phyloP scores from a whole-genome alignment of 2,888 invertebrate genomes.

The Caprella mutica region DNA sequence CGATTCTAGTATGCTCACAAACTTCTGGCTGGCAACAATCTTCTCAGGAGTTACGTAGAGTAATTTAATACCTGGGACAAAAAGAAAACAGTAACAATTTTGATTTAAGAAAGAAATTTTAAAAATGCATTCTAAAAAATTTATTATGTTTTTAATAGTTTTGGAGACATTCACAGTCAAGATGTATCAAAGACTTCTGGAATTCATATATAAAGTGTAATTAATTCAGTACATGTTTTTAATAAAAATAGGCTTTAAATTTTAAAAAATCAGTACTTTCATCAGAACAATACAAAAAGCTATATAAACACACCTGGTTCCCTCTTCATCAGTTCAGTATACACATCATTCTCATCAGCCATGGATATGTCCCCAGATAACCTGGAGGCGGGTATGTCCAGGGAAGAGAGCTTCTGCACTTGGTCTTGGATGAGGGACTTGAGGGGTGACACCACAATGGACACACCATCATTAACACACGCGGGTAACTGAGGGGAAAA shows the following conservation, averaged over 20 bases:
- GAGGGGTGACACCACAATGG: conserved; percentile 88
- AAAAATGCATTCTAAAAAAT: neutral
- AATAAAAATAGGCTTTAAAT: too few relatives aligned
- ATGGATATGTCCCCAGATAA: conserved; percentile 63
- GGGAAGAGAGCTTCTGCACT: conserved; percentile 75
- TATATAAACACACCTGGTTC: conserved; percentile 38
- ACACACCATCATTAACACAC: conserved; percentile 69
- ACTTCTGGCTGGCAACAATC: conserved; percentile 63
- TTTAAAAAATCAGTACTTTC: too few relatives aligned
- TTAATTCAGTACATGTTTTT: too few relatives aligned
- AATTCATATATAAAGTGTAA: too few relatives aligned
- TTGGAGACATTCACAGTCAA: too few relatives aligned
- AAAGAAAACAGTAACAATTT: neutral
- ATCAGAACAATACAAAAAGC: too few relatives aligned
- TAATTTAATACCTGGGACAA: conserved; percentile 58
- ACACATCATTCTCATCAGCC: conserved; percentile 55
- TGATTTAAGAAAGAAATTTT: neutral
- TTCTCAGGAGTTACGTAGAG: conserved; percentile 97
- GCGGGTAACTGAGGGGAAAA: conserved; percentile 58
- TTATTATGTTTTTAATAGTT: too few relatives aligned
- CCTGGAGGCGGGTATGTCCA: conserved; percentile 76
- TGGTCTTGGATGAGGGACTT: conserved; percentile 92
- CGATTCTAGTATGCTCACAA: conserved; percentile 54
- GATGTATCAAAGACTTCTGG: too few relatives aligned
- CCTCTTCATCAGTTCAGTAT: conserved; percentile 55